Evolutionary conservation across 1,140 invertebrate genomes (phyloP), one percentile per base, ranked within the genome.

Genomic region (Campoletis sonorensis): DNA sequence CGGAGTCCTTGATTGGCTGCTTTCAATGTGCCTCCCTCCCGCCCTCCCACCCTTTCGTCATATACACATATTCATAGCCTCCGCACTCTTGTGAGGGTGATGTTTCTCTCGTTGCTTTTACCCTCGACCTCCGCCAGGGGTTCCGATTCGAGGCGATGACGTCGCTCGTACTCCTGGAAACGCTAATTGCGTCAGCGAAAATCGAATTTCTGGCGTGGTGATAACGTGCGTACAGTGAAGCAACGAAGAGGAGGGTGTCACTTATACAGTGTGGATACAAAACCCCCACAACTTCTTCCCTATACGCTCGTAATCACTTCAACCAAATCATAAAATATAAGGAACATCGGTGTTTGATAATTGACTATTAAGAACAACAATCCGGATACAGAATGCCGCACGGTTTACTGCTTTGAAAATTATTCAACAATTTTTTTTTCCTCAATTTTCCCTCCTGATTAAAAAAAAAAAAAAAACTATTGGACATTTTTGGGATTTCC

Each of bases 171-270:
- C 61, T 78, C 37, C 76, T 78, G 76, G 76, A 78, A 67, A 67
- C 76, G 76, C 76, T 78, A 78, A 78, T 78, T 78, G 76, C 76
- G 76, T 78, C 76, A 78, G 76, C 30, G 76, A 78, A 78, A 78
- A 78, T 78, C 58, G 58, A 78, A 78, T 78, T 78, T 78, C 76
- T 67, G 33, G 30, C 33, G 37, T n/a, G 54, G 58, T 37, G 76
- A 78, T 78, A 78, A 78, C 76, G 76, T 27, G 61, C n/a, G 76
- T 18, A 67, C 13, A 4, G 73, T 18, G 33, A 77, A 30, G 58
- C 64, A 21, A 64, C 15, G 8, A 27, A 67, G 61, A n/a, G 67
- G 76, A 10, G 27, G 51, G 8, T 27, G 54, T 13, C 61, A 58
- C 1, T 26, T 26, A 21, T 33, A 61, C 27, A 75, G 37, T 11